These are phyloP conservation scores for Centrocercus urophasianus DNA, from an alignment of 2,113 vertebrate genomes.

Conservation along the genomic window DNA sequence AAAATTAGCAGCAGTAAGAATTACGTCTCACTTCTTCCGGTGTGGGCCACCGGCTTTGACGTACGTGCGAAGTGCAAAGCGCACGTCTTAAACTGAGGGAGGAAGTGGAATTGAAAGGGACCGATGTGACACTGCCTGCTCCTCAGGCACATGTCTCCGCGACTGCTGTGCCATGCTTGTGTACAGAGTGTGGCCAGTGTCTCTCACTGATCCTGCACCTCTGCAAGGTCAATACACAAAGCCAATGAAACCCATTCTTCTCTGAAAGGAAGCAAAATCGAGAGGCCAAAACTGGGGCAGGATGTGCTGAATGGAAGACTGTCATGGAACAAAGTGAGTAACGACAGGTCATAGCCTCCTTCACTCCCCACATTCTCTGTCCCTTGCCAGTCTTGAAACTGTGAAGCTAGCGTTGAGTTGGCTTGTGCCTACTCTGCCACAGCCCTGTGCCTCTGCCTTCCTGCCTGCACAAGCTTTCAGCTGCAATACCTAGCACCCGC, in stretches of 20 bases:
- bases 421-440: not conserved
- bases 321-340: not conserved
- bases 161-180: accelerated
- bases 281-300: not conserved
- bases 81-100: not conserved
- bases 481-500: not conserved
- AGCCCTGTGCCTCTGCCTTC: not conserved
- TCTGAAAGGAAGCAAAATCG: not conserved
- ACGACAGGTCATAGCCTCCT: not conserved
- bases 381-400: not conserved
- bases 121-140: not conserved
- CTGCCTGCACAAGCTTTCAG: not conserved
- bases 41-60: not conserved
- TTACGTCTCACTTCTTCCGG: not conserved
- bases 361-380: not conserved
- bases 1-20: slow-evolving; percentile 57
- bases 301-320: not conserved
- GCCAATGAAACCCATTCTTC: not conserved
- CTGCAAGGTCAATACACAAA: accelerated
- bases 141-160: not conserved
- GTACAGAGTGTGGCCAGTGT: not conserved
- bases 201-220: not conserved
- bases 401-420: not conserved
- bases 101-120: not conserved
- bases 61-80: not conserved